phyloP scores from a whole-genome alignment of 2,888 invertebrate species.

The Scrobipalpa atriplicella region DNA sequence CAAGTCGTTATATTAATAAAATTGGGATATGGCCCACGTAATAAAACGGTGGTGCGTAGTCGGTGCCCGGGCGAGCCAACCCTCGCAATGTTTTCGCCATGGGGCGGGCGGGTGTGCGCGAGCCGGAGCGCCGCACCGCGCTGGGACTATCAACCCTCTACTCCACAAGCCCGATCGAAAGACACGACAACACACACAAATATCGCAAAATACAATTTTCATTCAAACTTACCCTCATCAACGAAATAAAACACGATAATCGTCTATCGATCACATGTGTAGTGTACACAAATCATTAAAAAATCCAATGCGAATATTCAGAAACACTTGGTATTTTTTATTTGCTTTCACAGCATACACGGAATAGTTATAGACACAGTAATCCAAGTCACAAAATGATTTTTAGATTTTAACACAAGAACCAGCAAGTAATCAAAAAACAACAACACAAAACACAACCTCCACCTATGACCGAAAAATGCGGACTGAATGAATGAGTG shows the following conservation, averaged over 20 bases:
- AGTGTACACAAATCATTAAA: slow-evolving; percentile 30
- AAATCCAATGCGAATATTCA: slow-evolving; percentile 14
- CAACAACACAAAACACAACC: slow-evolving; percentile 50
- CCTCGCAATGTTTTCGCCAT: slow-evolving; percentile 58
- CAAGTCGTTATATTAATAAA: slow-evolving; percentile 38
- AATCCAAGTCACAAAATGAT: slow-evolving; percentile 26
- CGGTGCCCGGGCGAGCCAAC: slow-evolving; percentile 51
- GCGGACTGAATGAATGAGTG: slow-evolving; percentile 51
- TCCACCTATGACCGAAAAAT: slow-evolving; percentile 39
- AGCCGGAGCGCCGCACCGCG: slow-evolving; percentile 41
- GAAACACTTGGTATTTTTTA: not conserved
- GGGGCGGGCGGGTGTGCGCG: slow-evolving; percentile 53
- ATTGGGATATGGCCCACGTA: slow-evolving; percentile 56
- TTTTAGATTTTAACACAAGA: slow-evolving; percentile 36
- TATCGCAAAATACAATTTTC: slow-evolving; percentile 46
- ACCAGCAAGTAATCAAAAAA: not conserved
- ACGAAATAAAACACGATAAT: slow-evolving; percentile 49
- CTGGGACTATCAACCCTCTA: slow-evolving; percentile 49
- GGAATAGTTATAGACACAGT: slow-evolving; percentile 5
- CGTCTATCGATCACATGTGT: slow-evolving; percentile 68
- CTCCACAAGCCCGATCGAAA: slow-evolving; percentile 36
- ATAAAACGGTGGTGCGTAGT: slow-evolving; percentile 59
- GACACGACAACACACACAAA: slow-evolving; percentile 32
- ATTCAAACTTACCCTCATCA: slow-evolving; percentile 72
- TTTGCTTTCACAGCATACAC: not conserved